Conservation (phyloP, 2,113 vertebrate species). For the Corydoras maculifer region DNA sequence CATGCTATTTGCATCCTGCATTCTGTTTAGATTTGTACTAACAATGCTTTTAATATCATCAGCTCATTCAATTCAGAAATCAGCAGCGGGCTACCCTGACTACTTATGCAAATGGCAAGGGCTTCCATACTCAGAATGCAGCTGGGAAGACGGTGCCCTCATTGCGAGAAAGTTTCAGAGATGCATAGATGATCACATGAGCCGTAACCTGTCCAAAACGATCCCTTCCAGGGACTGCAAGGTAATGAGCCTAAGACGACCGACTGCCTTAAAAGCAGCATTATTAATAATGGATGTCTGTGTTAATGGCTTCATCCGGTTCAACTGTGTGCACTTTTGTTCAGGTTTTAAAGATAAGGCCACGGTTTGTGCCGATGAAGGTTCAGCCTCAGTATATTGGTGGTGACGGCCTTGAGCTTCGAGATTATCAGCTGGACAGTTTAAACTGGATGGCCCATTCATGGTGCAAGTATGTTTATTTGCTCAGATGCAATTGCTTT, state of each 20-base stretch:
- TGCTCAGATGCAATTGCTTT: too few relatives aligned
- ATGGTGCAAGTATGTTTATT: slow-evolving; percentile 92
- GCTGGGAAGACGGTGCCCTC: slow-evolving; percentile 96
- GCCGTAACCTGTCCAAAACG: slow-evolving; percentile 90
- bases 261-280: neutral
- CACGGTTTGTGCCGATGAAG: slow-evolving; percentile 90
- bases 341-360: slow-evolving; percentile 91
- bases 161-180: slow-evolving; percentile 90
- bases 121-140: slow-evolving; percentile 92
- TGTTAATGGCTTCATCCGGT: slow-evolving; percentile 6
- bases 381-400: slow-evolving; percentile 90
- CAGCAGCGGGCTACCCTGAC: slow-evolving; percentile 91
- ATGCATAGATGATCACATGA: slow-evolving; percentile 88
- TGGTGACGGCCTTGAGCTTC: slow-evolving; percentile 83
- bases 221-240: slow-evolving; percentile 95
- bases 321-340: slow-evolving; percentile 4
- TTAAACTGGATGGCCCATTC: slow-evolving; percentile 98
- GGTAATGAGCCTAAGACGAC: slow-evolving; percentile 56
- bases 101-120: slow-evolving; percentile 99
- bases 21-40: neutral
- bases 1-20: neutral
- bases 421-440: slow-evolving; percentile 94
- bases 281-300: neutral
- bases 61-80: slow-evolving; percentile 99
- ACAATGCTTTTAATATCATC: neutral